Base-by-base conservation (phyloP, 1,140 invertebrate genomes). In the Caerostris extrusa region DNA sequence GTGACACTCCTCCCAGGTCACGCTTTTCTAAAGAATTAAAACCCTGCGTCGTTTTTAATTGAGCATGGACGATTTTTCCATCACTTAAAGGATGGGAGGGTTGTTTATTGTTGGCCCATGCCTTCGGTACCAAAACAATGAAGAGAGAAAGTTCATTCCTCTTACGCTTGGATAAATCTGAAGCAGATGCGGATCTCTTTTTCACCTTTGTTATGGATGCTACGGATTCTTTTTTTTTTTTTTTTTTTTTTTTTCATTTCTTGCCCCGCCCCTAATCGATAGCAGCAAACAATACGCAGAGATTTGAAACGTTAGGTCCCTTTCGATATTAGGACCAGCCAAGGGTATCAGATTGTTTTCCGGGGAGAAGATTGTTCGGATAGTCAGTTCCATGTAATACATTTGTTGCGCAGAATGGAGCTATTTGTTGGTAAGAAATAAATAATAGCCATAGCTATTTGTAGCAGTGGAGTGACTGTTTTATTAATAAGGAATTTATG, bases 1-100 rank as follows among this genome's bases (percentile, higher is more conserved):
- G 90, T 91, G 90, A 91, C 57, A n/a, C 87, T 50, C 34, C 34
- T 34, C 34, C 67, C 4, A 12, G 19, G 88, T 90, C 88, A 90
- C 88, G 88, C 88, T 90, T 57, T 58, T 19, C 57, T 61, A n/a
- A 7, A 10, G 19, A 60, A 86, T 61, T 58, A 86, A 34, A 60
- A 34, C 83, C 61, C n/a, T 86, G 50, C 55, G 10, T 83, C 12
- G 14, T 58, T 87, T 89, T 89, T 69, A 89, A 69, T 69, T 89
- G 87, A 86, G 58, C 58, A 58, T 83, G 82, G 55, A 83, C n/a
- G 53, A 7, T 50, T 10, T 10, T 7, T 67, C 0, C n/a, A n/a
- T 12, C 10, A 5, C 61, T 67, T n/a, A n/a, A 77, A 77, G 7
- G 82, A 58, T 83, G 82, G n/a, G 82, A 17, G 53, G 50, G 19